Base-by-base conservation (phyloP, 2,888 invertebrate species). In the Agriopis aurantiaria region DNA sequence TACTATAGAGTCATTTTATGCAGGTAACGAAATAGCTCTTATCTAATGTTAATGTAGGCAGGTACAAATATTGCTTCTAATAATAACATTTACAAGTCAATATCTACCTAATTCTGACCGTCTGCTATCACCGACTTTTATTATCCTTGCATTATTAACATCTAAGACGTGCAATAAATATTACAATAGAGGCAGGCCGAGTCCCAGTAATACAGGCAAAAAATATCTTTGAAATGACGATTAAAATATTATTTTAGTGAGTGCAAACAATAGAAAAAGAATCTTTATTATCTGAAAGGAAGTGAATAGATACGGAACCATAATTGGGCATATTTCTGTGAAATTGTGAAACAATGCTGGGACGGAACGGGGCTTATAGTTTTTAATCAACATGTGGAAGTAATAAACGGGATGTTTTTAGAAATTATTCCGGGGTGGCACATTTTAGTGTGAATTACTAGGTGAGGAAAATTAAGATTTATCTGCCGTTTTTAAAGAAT, bases 231-330 rank as follows among this genome's bases (percentile, higher is more conserved):
- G 63, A 79, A 89, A 88, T 89, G 80, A 89, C 87, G 89, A 92
- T 92, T 90, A 92, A 88, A 90, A 91, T 91, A 89, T 89, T 85
- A 90, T 91, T 90, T 91, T 86, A 82, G 84, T 85, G 78, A 80
- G 79, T 80, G 80, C 89, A 90, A 89, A 93, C 92, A 93, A 93
- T 89, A 78, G 88, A 68, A 74, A 76, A 82, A 82, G 87, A 88
- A 84, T 88, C 85, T 90, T 92, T 91, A 91, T 82, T 90, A 92
- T 92, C 92, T 79, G 82, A 88, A 82, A 90, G 92, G 93, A 93
- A 92, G 88, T 91, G 87, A 88, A 92, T 88, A 92, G 91, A 92
- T 92, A 91, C 85, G 82, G 84, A 65, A 80, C 80, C 66, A 81
- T 86, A 89, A 91, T 90, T 87, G 86, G 82, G 72, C 75, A 80